Conservation (phyloP, 2,888 invertebrate genomes). For the Syrphus vitripennis region DNA sequence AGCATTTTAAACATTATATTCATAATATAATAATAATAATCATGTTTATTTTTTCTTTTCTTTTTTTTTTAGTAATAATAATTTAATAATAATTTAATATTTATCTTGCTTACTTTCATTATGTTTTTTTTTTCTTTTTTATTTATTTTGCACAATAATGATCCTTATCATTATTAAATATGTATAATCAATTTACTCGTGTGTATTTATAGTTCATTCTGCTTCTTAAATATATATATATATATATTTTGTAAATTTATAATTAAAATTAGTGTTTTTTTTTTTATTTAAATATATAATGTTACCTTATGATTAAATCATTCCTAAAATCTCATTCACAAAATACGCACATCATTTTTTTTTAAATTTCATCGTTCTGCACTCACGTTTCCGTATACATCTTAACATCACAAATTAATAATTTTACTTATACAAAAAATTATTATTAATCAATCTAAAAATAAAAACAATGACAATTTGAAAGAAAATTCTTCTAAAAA, state of each 20-base stretch:
- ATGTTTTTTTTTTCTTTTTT: slow-evolving; percentile 31
- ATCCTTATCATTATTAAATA: slow-evolving; percentile 67
- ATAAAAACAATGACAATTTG: background rate
- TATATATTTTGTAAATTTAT: slow-evolving; percentile 69
- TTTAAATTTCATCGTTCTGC: slow-evolving; percentile 36
- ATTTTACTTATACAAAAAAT: background rate
- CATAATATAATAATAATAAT: slow-evolving; percentile 71
- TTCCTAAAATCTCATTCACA: slow-evolving; percentile 70
- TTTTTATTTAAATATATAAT: slow-evolving; percentile 62
- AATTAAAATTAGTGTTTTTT: slow-evolving; percentile 63
- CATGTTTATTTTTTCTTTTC: slow-evolving; percentile 47
- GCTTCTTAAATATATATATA: slow-evolving; percentile 68
- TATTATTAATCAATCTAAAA: slow-evolving; percentile 21
- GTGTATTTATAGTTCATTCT: slow-evolving; percentile 72
- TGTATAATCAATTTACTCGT: slow-evolving; percentile 71
- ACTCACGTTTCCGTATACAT: slow-evolving; percentile 66
- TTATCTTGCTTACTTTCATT: slow-evolving; percentile 62
- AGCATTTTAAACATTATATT: slow-evolving; percentile 74
- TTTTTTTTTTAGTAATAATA: slow-evolving; percentile 28
- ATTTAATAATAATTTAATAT: slow-evolving; percentile 71
- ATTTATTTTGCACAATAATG: slow-evolving; percentile 65
- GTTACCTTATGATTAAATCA: slow-evolving; percentile 69
- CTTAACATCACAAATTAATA: slow-evolving; percentile 64
- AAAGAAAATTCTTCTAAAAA: slow-evolving; percentile 31
- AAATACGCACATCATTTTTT: slow-evolving; percentile 60